phyloP scores from a whole-genome alignment of 1,140 invertebrate species.

The Drosophila parvula region DNA sequence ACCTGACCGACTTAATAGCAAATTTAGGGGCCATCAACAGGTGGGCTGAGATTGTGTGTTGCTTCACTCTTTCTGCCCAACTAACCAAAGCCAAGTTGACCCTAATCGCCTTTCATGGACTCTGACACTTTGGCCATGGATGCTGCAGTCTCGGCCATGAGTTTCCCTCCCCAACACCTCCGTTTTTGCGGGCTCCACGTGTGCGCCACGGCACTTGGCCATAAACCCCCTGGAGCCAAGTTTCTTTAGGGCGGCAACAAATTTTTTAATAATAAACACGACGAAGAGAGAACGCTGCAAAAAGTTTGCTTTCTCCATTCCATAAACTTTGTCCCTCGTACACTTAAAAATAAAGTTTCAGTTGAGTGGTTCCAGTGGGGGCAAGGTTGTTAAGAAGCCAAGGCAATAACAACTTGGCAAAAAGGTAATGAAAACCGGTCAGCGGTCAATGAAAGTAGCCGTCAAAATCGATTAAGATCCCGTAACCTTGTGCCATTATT shows the following conservation, averaged over 20 bases:
- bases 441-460: not conserved
- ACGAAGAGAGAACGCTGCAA: slow-evolving; percentile 14
- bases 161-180: not conserved
- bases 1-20: slow-evolving; percentile 1
- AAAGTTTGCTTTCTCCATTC: slow-evolving; percentile 55
- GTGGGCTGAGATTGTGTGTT: slow-evolving; percentile 39
- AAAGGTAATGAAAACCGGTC: slow-evolving; percentile 41
- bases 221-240: slow-evolving; percentile 57
- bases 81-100: slow-evolving; percentile 64
- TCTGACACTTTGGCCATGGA: slow-evolving; percentile 64
- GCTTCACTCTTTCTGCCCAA: slow-evolving; percentile 36
- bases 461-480: slow-evolving; percentile 17
- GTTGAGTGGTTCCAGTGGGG: slow-evolving; percentile 26
- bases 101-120: slow-evolving; percentile 70
- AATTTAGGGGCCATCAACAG: slow-evolving; percentile 47
- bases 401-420: slow-evolving; percentile 34
- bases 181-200: slow-evolving; percentile 33
- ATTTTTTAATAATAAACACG: slow-evolving; percentile 79
- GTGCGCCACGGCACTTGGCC: slow-evolving; percentile 57
- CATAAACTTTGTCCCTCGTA: slow-evolving; percentile 63
- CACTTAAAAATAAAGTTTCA: slow-evolving; percentile 75
- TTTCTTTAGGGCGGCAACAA: slow-evolving; percentile 64
- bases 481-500: slow-evolving; percentile 1
- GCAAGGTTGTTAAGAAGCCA: slow-evolving; percentile 33
- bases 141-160: slow-evolving; percentile 33